Conservation (phyloP, 2,888 invertebrate genomes). For the Tromatobia lineatoria region DNA sequence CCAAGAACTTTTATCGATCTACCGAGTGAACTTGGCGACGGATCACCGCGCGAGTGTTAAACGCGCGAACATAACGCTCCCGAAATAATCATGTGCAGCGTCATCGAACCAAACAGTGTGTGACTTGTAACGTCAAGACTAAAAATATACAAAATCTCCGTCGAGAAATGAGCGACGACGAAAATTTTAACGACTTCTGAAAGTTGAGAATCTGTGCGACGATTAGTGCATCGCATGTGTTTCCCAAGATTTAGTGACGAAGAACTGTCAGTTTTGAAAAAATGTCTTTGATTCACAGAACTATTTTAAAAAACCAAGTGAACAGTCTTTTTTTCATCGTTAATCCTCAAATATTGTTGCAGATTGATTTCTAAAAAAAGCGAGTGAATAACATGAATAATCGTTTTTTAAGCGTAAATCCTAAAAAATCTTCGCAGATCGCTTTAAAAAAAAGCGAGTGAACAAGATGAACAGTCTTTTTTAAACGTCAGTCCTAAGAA, state of each 20-base stretch:
- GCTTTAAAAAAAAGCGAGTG: too few species aligned
- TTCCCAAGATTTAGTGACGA: neutral
- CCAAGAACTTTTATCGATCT: neutral
- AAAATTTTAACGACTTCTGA: slow-evolving; percentile 21
- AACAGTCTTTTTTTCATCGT: too few species aligned
- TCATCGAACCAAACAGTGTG: slow-evolving; percentile 39
- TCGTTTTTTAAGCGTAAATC: too few species aligned
- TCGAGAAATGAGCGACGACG: neutral
- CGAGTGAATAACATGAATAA: too few species aligned
- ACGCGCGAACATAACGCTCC: slow-evolving; percentile 42
- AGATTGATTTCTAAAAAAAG: neutral
- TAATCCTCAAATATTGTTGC: too few species aligned
- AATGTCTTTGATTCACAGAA: neutral
- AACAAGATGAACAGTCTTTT: too few species aligned
- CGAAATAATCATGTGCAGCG: slow-evolving; percentile 61
- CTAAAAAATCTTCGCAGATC: neutral
- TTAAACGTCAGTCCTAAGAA: neutral
- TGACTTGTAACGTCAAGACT: slow-evolving; percentile 65
- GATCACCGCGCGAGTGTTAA: neutral
- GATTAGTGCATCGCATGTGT: neutral
- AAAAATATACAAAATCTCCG: slow-evolving; percentile 66
- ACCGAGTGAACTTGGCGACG: slow-evolving; percentile 16
- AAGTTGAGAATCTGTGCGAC: slow-evolving; percentile 35
- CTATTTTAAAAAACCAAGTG: neutral
- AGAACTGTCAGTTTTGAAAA: neutral